Evolutionary conservation across 2,888 invertebrate species (phyloP), one percentile per base, ranked within the genome.

Genomic region (Leucophenga maculata): DNA sequence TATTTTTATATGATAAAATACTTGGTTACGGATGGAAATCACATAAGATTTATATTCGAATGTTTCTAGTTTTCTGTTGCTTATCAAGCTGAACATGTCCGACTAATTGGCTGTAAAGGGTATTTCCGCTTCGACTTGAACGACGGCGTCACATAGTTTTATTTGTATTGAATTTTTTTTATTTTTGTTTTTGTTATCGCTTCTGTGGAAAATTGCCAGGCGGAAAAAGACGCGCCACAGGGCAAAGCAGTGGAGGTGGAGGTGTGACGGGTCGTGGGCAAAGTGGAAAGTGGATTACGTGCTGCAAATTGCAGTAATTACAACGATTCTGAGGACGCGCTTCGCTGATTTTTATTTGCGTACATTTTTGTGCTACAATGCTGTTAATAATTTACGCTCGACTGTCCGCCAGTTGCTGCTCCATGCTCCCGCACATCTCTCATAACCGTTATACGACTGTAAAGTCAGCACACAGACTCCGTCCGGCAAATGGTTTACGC

Each of bases 221-320:
- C 39, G 60, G 44, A 39, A 60, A 60, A 60, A 39, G 8, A 3
- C 3, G 11, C 39, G 44, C 60, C 39, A 11, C 18, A 44, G 22
- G 57, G 44, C 39, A 54, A 13, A 18, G 20, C 20, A 18, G n/a
- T 4, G 4, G 18, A 60, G 39, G 66, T 4, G 4, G 18, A 60
- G 39, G 66, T 52, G 66, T 26, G 39, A 70, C 50, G 26, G 62
- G 62, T 16, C 16, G 13, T 39, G 44, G 6, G 50, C 6, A 50
- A 60, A 60, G 66, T 52, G 66, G 57, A 59, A 70, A 62, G 26
- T 67, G 62, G 62, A 67, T 67, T 67, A 70, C 65, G 67, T 68
- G 59, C 65, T 39, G 52, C 59, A 68, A 70, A 70, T 70, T 68
- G 67, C 68, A 68, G 57, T 20, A 68, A 64, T 71, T 65, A 64